A percentile compares a stretch with the other conserved stretches of the same genome.
Evolutionary conservation across 2,113 vertebrate species (phyloP).

Genomic region (Anarrhichthys ocellatus): DNA sequence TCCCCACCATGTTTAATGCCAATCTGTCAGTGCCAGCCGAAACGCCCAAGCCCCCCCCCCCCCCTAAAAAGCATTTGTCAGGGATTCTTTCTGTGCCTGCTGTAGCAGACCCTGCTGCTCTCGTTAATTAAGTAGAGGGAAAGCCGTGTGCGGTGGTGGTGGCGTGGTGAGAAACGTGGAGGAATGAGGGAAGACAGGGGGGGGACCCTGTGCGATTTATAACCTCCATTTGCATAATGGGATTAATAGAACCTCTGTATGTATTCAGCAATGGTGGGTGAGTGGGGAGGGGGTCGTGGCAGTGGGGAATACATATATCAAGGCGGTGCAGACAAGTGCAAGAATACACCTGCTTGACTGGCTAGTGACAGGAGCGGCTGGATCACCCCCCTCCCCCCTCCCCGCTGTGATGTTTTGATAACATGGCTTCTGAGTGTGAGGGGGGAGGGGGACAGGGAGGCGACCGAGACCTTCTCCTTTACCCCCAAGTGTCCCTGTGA

Average conservation of each 20-base stretch:
- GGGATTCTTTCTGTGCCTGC: conserved; percentile 25
- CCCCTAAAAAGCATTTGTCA: conserved; percentile 35
- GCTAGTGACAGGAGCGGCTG: conserved; percentile 49
- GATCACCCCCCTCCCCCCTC: conserved; percentile 2
- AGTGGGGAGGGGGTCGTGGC: conserved; percentile 1
- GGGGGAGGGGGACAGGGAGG: background rate
- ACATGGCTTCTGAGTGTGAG: conserved; percentile 18
- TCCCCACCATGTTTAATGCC: conserved; percentile 64
- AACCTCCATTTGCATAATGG: conserved; percentile 79
- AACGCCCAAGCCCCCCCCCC: conserved; percentile 7
- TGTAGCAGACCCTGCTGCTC: conserved; percentile 25
- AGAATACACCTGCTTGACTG: conserved; percentile 70
- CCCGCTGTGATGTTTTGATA: conserved; percentile 49
- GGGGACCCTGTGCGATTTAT: conserved; percentile 62
- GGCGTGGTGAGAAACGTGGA: conserved; percentile 51
- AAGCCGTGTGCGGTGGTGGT: conserved; percentile 26
- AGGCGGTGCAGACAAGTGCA: conserved; percentile 46
- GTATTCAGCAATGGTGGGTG: conserved; percentile 51
- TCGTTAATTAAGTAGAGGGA: conserved; percentile 60
- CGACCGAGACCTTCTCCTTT: conserved; percentile 11
- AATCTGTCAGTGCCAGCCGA: conserved; percentile 69
- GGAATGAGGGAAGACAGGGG: conserved; percentile 43
- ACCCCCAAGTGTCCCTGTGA: conserved; percentile 45
- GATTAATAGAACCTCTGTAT: conserved; percentile 77
- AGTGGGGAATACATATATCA: conserved; percentile 54